These are phyloP conservation scores for Formica selysi DNA, from an alignment of 1,140 invertebrate genomes.

Conservation along the genomic window DNA sequence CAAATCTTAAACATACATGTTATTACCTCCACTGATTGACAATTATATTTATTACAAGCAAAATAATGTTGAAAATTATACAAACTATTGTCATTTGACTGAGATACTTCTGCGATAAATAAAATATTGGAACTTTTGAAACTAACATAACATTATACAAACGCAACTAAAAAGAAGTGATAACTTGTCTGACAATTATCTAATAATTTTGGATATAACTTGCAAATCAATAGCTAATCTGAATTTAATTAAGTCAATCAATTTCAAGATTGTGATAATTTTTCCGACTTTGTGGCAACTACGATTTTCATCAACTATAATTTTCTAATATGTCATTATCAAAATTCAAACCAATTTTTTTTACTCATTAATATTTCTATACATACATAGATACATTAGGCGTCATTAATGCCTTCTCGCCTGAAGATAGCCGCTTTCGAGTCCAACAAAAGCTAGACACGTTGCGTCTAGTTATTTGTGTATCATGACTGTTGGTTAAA, in stretches of 20 bases:
- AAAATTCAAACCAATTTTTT: conserved; percentile 57
- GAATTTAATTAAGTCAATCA: conserved; percentile 37
- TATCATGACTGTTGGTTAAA: no score
- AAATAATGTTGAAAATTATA: conserved; percentile 52
- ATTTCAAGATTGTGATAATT: neutral
- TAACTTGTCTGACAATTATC: conserved; percentile 33
- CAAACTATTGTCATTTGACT: conserved; percentile 23
- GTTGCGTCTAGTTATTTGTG: no score
- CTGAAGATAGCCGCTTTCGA: no score
- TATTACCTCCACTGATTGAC: conserved; percentile 55
- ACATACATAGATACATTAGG: conserved; percentile 25
- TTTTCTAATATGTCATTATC: conserved; percentile 37
- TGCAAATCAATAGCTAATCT: conserved; percentile 43
- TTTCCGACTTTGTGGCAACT: conserved; percentile 34
- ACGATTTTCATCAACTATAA: conserved; percentile 14
- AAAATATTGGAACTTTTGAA: conserved; percentile 10
- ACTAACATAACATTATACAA: conserved; percentile 30
- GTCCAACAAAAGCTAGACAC: no score
- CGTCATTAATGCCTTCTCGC: neutral
- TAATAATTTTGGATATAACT: conserved; percentile 30
- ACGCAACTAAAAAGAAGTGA: conserved; percentile 26
- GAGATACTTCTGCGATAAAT: conserved; percentile 36
- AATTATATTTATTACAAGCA: conserved; percentile 47
- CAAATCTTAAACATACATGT: conserved; percentile 59
- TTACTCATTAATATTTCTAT: conserved; percentile 64